A percentile compares a stretch with the other conserved stretches of the same genome.
Evolutionary conservation across 2,888 invertebrate species (phyloP).

Genomic region (Bombylius major): DNA sequence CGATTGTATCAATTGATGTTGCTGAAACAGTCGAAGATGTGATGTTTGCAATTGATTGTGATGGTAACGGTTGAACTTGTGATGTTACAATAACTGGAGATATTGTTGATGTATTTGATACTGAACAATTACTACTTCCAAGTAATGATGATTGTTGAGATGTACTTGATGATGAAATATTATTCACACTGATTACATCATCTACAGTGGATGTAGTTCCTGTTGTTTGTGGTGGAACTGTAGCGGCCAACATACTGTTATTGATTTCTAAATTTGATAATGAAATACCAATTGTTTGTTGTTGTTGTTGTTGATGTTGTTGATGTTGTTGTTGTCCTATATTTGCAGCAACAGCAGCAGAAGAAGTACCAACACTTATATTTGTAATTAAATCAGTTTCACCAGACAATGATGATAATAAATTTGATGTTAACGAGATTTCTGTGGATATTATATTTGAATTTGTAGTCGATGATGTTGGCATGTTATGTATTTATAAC

Average conservation of each 20-base stretch:
- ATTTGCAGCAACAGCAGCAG: no score
- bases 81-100: constrained; percentile 2
- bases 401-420: not conserved
- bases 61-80: constrained; percentile 1
- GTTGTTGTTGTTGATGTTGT: not conserved
- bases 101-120: constrained; percentile 1
- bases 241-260: constrained; percentile 3
- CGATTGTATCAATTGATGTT: constrained; percentile 9
- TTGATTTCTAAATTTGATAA: not conserved
- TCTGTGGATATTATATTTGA: not conserved
- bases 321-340: not conserved
- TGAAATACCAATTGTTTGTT: not conserved
- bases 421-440: not conserved
- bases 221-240: constrained; percentile 4
- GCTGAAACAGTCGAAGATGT: constrained; percentile 1
- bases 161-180: constrained; percentile 3
- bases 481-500: constrained; percentile 2
- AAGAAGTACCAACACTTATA: no score
- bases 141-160: not conserved
- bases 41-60: not conserved
- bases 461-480: constrained; percentile 3
- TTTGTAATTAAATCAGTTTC: no score
- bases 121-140: constrained; percentile 2
- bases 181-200: constrained; percentile 9
- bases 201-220: constrained; percentile 7